phyloP scores from a whole-genome alignment of 2,797 vertebrate species.

The Gambusia yucatana region DNA sequence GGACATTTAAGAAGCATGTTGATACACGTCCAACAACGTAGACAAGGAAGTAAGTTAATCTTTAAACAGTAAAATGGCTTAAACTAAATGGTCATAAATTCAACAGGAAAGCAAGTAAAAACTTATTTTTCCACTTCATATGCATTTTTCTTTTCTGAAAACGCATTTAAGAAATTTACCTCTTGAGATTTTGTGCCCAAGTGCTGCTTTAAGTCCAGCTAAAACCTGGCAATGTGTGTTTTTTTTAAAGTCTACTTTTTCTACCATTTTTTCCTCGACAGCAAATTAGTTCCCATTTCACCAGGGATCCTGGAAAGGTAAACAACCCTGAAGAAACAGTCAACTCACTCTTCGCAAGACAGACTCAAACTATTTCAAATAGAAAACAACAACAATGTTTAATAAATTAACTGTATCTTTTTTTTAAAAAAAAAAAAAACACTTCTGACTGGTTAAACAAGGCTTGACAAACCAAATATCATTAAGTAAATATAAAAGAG shows the following conservation, averaged over 20 bases:
- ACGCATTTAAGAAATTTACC: not conserved
- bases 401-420: not conserved
- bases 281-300: constrained; percentile 38
- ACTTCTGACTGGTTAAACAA: not conserved
- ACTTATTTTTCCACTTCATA: not conserved
- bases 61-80: not conserved
- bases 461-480: constrained; percentile 5
- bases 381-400: constrained; percentile 4
- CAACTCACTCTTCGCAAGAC: constrained; percentile 30
- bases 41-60: not conserved
- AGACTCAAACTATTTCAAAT: constrained; percentile 7
- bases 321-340: constrained; percentile 47
- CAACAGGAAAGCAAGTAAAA: not conserved
- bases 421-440: no score
- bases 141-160: not conserved
- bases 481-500: not conserved
- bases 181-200: not conserved
- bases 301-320: constrained; percentile 41
- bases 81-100: not conserved
- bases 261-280: not conserved
- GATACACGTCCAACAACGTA: not conserved
- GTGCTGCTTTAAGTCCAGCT: not conserved
- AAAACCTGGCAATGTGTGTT: not conserved
- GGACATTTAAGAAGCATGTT: not conserved
- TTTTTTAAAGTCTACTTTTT: not conserved